Conservation (phyloP, 2,113 vertebrate species). For the Megalops atlanticus region DNA sequence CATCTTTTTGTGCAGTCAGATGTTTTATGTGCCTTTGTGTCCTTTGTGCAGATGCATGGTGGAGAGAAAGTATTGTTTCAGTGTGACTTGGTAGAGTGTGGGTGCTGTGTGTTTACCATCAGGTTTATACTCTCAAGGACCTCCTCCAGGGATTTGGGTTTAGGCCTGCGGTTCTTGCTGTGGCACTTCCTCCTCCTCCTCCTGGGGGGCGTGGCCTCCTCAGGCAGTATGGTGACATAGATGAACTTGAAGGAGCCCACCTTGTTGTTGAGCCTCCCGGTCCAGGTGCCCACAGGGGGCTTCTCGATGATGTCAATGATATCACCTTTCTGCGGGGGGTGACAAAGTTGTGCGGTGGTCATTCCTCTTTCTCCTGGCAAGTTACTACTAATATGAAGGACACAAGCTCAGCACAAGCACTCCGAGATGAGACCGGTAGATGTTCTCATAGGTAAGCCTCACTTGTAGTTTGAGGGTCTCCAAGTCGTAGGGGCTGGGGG, state of each 20-base stretch:
- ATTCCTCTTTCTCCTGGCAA: too few relatives aligned
- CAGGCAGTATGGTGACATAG: slow-evolving; percentile 87
- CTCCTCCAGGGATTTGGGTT: slow-evolving; percentile 88
- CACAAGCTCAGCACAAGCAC: neutral
- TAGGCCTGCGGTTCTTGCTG: slow-evolving; percentile 67
- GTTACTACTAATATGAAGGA: neutral
- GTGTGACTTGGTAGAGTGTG: too few relatives aligned
- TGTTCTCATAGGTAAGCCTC: too few relatives aligned
- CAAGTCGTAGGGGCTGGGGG: slow-evolving; percentile 91
- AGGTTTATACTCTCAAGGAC: slow-evolving; percentile 89
- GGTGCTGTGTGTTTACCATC: slow-evolving; percentile 62
- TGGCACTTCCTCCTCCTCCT: slow-evolving; percentile 55
- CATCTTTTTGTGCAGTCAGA: too few relatives aligned
- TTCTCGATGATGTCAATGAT: slow-evolving; percentile 93
- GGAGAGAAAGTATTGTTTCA: too few relatives aligned
- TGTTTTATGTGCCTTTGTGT: too few relatives aligned
- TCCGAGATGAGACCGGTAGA: too few relatives aligned
- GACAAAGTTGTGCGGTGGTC: neutral
- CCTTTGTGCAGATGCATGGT: too few relatives aligned
- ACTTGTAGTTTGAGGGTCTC: slow-evolving; percentile 94
- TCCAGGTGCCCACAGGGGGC: slow-evolving; percentile 90
- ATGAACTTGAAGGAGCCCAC: slow-evolving; percentile 98
- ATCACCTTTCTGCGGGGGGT: slow-evolving; percentile 84
- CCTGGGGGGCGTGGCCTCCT: slow-evolving; percentile 72
- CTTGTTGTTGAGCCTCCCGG: slow-evolving; percentile 87